A percentile compares a stretch with the other conserved stretches of the same genome.
Evolutionary conservation across 2,113 vertebrate genomes (phyloP).

Genomic region (Chionomys nivalis): DNA sequence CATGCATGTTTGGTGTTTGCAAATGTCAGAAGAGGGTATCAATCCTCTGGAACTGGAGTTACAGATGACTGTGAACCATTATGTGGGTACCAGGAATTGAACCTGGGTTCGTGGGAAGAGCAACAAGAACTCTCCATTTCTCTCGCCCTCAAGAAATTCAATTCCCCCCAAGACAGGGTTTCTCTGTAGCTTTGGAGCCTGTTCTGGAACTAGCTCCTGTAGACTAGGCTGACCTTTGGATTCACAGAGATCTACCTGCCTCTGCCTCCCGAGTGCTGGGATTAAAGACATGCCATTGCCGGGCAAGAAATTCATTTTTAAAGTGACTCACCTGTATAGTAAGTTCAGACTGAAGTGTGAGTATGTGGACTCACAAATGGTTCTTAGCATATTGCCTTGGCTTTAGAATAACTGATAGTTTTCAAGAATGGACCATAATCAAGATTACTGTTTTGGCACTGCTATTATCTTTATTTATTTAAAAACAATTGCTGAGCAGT

Average conservation of each 20-base stretch:
- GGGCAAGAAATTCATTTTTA: constrained; percentile 17
- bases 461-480: not conserved
- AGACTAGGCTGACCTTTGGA: too few species aligned
- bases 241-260: too few species aligned
- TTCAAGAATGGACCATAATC: constrained; percentile 20
- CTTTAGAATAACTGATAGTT: constrained; percentile 18
- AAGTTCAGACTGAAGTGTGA: not conserved
- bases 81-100: not conserved
- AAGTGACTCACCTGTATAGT: not conserved
- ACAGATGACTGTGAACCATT: not conserved
- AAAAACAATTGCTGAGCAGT: not conserved
- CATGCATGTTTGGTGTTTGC: not conserved
- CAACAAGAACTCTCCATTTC: not conserved
- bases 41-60: not conserved
- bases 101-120: not conserved
- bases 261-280: too few species aligned
- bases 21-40: not conserved
- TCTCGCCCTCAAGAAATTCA: not conserved
- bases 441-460: not conserved
- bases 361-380: constrained; percentile 1
- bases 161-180: too few species aligned
- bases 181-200: too few species aligned
- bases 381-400: constrained; percentile 13
- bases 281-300: too few species aligned
- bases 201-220: too few species aligned